These are phyloP conservation scores for Trematomus bernacchii DNA, from an alignment of 2,797 vertebrate species.

Conservation along the genomic window DNA sequence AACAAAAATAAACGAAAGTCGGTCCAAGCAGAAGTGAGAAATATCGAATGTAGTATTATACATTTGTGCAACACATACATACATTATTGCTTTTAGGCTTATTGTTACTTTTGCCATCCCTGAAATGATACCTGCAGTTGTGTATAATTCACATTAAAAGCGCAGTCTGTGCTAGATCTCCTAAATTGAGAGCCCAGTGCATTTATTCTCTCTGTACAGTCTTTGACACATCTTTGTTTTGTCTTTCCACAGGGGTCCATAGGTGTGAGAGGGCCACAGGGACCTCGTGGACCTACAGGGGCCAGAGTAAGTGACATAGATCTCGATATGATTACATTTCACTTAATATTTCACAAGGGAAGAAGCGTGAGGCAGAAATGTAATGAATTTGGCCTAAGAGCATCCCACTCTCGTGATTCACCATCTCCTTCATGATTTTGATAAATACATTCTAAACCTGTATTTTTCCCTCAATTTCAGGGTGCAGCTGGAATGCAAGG, in stretches of 20 bases:
- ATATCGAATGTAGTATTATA: neutral
- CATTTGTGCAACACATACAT: no score
- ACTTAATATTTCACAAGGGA: slow-evolving; percentile 7
- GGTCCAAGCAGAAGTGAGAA: neutral
- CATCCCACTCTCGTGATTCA: neutral
- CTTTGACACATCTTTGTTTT: slow-evolving; percentile 12
- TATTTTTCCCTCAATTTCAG: slow-evolving; percentile 64
- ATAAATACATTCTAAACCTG: neutral
- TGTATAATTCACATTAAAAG: neutral
- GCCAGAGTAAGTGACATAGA: slow-evolving; percentile 87
- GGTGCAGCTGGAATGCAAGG: slow-evolving; percentile 84
- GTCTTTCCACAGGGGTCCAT: slow-evolving; percentile 89
- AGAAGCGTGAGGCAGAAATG: neutral
- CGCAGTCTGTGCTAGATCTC: neutral
- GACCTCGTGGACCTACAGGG: slow-evolving; percentile 90
- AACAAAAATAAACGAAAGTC: neutral
- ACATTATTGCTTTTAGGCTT: neutral
- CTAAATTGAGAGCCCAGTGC: neutral
- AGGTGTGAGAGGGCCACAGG: slow-evolving; percentile 92
- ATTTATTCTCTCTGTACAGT: slow-evolving; percentile 2
- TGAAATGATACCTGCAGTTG: neutral
- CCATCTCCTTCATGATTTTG: neutral
- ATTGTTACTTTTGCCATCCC: neutral
- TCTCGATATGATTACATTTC: slow-evolving; percentile 11
- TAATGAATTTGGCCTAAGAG: slow-evolving; percentile 10